A percentile compares a stretch with the other conserved stretches of the same genome.
Evolutionary conservation across 1,140 invertebrate species (phyloP).

Genomic region (Yoshiicerus persimilis): DNA sequence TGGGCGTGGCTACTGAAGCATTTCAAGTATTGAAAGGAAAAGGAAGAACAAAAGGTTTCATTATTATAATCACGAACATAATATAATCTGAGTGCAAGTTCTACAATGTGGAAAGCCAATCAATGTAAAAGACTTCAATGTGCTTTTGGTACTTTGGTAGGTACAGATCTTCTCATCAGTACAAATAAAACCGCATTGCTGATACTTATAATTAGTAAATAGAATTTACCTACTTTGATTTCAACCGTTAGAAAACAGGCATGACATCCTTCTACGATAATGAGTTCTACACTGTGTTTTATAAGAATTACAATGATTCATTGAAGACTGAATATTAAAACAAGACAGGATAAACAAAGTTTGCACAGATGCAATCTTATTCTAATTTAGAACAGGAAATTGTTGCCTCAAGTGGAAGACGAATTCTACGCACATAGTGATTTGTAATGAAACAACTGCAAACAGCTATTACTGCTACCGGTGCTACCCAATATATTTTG

Average conservation of each 20-base stretch:
- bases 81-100: neutral
- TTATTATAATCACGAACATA: neutral
- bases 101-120: neutral
- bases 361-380: neutral
- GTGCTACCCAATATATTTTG: too few species aligned
- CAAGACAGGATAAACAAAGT: neutral
- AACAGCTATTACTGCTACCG: neutral
- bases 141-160: too few species aligned
- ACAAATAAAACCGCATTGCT: too few species aligned
- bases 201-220: too few species aligned
- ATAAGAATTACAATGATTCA: too few species aligned
- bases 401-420: neutral
- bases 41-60: neutral
- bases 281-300: too few species aligned
- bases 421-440: neutral
- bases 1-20: too few species aligned
- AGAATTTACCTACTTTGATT: too few species aligned
- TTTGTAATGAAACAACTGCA: neutral
- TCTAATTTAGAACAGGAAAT: neutral
- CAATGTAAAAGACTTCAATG: neutral
- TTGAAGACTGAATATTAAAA: neutral
- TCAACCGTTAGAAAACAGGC: too few species aligned
- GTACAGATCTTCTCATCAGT: too few species aligned
- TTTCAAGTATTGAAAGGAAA: neutral
- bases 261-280: too few species aligned